phyloP scores from a whole-genome alignment of 2,797 vertebrate genomes.

The Rhinella marina region DNA sequence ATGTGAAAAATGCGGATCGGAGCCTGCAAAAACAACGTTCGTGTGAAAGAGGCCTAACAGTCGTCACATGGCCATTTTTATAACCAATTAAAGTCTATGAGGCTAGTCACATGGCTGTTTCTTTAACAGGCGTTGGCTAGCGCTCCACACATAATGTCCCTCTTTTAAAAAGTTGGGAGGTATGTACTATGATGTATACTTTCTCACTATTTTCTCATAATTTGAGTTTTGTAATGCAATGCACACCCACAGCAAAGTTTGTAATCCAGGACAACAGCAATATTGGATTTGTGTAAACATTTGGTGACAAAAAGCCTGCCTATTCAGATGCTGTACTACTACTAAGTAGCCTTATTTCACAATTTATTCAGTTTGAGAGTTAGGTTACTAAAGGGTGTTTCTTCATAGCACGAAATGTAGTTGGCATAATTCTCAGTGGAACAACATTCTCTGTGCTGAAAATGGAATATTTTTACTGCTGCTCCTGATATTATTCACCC shows the following conservation, averaged over 20 bases:
- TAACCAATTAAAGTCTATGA: no score
- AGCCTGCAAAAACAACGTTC: no score
- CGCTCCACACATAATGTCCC: no score
- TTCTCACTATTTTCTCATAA: no score
- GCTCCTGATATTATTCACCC: conserved; percentile 57
- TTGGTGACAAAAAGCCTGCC: background rate
- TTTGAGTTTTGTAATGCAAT: no score
- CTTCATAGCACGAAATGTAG: conserved; percentile 21
- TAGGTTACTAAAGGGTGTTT: conserved; percentile 36
- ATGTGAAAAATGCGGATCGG: no score
- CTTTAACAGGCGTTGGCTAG: no score
- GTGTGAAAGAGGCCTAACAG: no score
- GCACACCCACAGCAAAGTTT: background rate
- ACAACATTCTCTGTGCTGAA: conserved; percentile 43
- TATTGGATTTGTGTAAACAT: background rate
- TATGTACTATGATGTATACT: no score
- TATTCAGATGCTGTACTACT: background rate
- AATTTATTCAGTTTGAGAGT: background rate
- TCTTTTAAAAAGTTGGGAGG: no score
- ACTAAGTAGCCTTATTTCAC: background rate
- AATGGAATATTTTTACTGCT: conserved; percentile 60
- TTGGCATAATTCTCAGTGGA: conserved; percentile 41
- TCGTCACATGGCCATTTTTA: no score
- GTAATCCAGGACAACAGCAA: background rate
- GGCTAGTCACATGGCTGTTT: no score